A percentile compares a stretch with the other conserved stretches of the same genome.
Evolutionary conservation across 2,888 invertebrate genomes (phyloP).

Genomic region (Sesia apiformis): DNA sequence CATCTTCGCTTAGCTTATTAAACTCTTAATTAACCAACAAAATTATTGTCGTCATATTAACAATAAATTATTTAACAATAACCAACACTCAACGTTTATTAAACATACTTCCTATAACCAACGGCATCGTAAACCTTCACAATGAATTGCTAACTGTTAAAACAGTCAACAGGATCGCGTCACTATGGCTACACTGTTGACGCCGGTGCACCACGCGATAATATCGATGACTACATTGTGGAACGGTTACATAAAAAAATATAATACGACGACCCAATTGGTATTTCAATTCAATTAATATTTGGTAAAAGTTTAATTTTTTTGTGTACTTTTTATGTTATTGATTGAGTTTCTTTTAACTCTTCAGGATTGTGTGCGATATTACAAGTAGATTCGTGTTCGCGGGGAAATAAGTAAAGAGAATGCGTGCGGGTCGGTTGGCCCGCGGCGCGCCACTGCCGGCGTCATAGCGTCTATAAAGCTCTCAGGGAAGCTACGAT

Average conservation of each 20-base stretch:
- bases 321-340: conserved; percentile 25
- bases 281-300: conserved; percentile 5
- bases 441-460: conserved; percentile 55
- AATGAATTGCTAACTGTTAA: conserved; percentile 33
- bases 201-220: conserved; percentile 45
- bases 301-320: conserved; percentile 11
- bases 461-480: conserved; percentile 3
- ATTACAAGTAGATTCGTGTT: not conserved
- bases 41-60: conserved; percentile 43
- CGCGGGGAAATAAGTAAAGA: conserved; percentile 9
- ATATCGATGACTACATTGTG: conserved; percentile 33
- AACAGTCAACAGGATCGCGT: conserved; percentile 55
- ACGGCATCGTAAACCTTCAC: conserved; percentile 24
- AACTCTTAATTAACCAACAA: conserved; percentile 24
- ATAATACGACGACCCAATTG: conserved; percentile 12
- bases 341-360: conserved; percentile 21
- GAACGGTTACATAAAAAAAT: conserved; percentile 25
- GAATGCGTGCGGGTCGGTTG: conserved; percentile 31
- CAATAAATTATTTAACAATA: conserved; percentile 19
- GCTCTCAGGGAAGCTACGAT: too few relatives aligned
- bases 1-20: conserved; percentile 57
- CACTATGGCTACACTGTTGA: conserved; percentile 73
- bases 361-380: not conserved
- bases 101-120: conserved; percentile 31
- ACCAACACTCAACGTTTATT: conserved; percentile 27